Base-by-base conservation (phyloP, 2,797 vertebrate species). In the Psittacula derbiana region DNA sequence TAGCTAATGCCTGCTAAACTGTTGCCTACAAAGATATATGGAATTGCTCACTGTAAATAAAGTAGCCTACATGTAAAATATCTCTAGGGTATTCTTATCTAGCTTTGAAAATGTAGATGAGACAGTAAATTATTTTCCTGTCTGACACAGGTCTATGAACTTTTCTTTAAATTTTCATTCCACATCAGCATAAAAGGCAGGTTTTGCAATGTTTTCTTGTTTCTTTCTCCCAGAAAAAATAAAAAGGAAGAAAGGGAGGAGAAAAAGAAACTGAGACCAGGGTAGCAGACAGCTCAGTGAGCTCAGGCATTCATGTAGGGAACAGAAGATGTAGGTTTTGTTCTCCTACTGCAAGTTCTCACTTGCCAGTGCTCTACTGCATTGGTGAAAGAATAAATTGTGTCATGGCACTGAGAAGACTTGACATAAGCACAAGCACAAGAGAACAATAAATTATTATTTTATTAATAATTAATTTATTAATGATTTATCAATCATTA, bases 121-220 rank as follows among this genome's bases (percentile, higher is more conserved):
- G 40, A 89, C 8, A 55, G 25, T 60, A 93, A 87, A 92, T 78
- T 70, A 64, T 85, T 93, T 87, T 80, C 11, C 55, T 82, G 8
- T 85, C 55, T 85, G 28, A 85, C 25, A 79, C 3, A 19, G 12
- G 12, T 72, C 67, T 82, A 41, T 60, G 71, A 82, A 31, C 31
- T 87, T 93, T 93, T 92, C 69, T 67, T 93, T 55, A 87, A 58
- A 89, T 79, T 93, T 93, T 87, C 10, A n/a, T 73, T 92, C 28
- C 43, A 70, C 9, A 70, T 33, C 20, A 52, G 23, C 0, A 0
- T 73, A 75, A 93, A 73, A 87, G 11, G 4, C 12, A 60, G 24
- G 25, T 40, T 88, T 81, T 82, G 25, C 47, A 71, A 78, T 75
- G 36, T 62, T 88, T 61, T 0, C 61, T 58, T 69, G 14, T 46